These are phyloP conservation scores for Gambelia wislizenii DNA, from an alignment of 2,797 vertebrate species.

Conservation along the genomic window DNA sequence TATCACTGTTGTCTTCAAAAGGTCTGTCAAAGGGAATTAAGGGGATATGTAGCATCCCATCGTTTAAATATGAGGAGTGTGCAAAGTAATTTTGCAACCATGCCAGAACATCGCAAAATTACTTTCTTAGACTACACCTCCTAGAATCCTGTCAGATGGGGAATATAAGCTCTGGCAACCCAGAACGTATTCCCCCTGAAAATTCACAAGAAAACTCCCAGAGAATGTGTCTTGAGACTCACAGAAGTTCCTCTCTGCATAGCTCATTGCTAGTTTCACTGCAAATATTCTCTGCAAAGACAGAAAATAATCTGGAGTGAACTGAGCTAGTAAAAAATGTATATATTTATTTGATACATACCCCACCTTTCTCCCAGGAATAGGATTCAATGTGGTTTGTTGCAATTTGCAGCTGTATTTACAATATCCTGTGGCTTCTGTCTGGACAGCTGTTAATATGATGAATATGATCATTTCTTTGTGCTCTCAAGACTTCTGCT, in stretches of 20 bases:
- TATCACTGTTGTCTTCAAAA: not conserved
- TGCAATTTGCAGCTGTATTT: constrained; percentile 41
- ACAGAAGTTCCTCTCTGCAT: constrained; percentile 8
- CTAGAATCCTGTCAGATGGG: no score
- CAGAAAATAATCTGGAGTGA: constrained; percentile 49
- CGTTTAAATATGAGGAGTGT: not conserved
- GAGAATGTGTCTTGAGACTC: not conserved
- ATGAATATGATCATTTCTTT: constrained; percentile 51
- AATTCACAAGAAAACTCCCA: not conserved
- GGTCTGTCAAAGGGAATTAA: not conserved
- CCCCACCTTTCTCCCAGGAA: not conserved
- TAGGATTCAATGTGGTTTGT: not conserved
- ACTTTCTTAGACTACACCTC: no score
- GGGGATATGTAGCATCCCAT: not conserved
- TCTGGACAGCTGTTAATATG: constrained; percentile 46
- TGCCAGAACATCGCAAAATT: no score
- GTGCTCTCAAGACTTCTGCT: constrained; percentile 65
- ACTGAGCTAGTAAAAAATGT: constrained; percentile 38
- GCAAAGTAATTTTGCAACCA: no score
- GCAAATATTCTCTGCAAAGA: not conserved
- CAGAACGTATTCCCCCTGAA: no score
- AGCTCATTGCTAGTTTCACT: constrained; percentile 25
- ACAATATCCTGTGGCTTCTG: constrained; percentile 38
- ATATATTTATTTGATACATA: not conserved
- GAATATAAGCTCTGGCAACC: no score